These are phyloP conservation scores for Pseudopleuronectes americanus DNA, from an alignment of 2,797 vertebrate genomes.

Conservation along the genomic window DNA sequence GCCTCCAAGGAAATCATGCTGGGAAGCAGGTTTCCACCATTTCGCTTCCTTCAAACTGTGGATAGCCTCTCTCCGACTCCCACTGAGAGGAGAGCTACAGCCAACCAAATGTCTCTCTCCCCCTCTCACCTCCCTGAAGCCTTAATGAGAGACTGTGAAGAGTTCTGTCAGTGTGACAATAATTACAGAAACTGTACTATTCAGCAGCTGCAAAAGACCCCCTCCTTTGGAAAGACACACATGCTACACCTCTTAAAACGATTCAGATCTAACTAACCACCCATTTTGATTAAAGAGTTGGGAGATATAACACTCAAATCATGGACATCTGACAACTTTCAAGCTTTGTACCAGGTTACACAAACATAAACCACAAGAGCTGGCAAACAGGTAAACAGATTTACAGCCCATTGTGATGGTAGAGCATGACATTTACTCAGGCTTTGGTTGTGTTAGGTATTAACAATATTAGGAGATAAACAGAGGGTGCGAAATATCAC, in stretches of 20 bases:
- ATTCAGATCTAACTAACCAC: slow-evolving; percentile 10
- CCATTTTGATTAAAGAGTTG: slow-evolving; percentile 20
- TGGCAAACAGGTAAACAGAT: slow-evolving; percentile 41
- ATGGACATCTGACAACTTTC: slow-evolving; percentile 8
- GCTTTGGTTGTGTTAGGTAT: slow-evolving; percentile 38
- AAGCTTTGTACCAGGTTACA: slow-evolving; percentile 34
- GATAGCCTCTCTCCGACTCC: slow-evolving; percentile 46
- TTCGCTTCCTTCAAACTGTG: slow-evolving; percentile 19
- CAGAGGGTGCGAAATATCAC: slow-evolving; percentile 10
- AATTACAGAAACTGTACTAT: slow-evolving; percentile 75
- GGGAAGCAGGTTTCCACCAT: slow-evolving; percentile 40
- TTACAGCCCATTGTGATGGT: slow-evolving; percentile 42
- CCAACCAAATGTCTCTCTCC: slow-evolving; percentile 63
- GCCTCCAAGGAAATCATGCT: slow-evolving; percentile 35
- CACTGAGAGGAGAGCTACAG: slow-evolving; percentile 38
- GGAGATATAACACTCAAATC: slow-evolving; percentile 9
- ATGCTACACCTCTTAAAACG: slow-evolving; percentile 8
- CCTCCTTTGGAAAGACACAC: slow-evolving; percentile 30
- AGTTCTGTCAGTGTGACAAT: slow-evolving; percentile 74
- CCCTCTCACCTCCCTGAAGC: slow-evolving; percentile 58
- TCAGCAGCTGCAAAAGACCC: slow-evolving; percentile 69
- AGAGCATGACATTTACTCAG: slow-evolving; percentile 56
- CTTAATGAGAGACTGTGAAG: slow-evolving; percentile 77
- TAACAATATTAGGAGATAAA: slow-evolving; percentile 48
- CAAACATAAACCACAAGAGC: slow-evolving; percentile 28